Evolutionary conservation across 2,797 vertebrate genomes (phyloP).

Genomic region (Remorina albescens): DNA sequence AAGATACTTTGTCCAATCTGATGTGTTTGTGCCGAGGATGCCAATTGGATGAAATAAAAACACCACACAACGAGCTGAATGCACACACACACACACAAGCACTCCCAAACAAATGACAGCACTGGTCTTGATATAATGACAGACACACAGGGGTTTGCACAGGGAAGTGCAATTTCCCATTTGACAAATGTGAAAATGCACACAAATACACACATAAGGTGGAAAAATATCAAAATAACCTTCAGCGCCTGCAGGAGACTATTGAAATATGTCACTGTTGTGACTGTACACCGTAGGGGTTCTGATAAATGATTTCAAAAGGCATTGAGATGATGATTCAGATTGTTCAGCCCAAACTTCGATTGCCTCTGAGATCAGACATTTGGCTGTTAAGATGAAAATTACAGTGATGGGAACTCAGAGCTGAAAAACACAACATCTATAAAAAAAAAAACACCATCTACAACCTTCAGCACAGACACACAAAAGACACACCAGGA

Average conservation of each 20-base stretch:
- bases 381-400: conserved; percentile 22
- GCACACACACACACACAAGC: conserved; percentile 26
- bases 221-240: conserved; percentile 38
- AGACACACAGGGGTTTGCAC: conserved; percentile 35
- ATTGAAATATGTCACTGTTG: conserved; percentile 35
- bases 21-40: conserved; percentile 58
- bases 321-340: conserved; percentile 18
- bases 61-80: conserved; percentile 30
- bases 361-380: conserved; percentile 30
- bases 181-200: conserved; percentile 21
- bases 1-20: conserved; percentile 49
- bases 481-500: conserved; percentile 32
- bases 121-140: conserved; percentile 40
- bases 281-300: conserved; percentile 3
- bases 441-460: background rate
- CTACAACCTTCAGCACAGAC: conserved; percentile 28
- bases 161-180: conserved; percentile 26
- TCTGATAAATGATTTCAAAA: conserved; percentile 20
- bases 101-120: conserved; percentile 32
- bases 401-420: conserved; percentile 63
- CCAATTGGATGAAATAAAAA: conserved; percentile 38
- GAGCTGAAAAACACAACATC: conserved; percentile 49
- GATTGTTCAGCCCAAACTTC: conserved; percentile 59
- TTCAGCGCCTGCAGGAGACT: conserved; percentile 28
- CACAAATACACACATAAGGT: conserved; percentile 14